phyloP scores from a whole-genome alignment of 2,113 vertebrate genomes.

The Clarias batrachus region DNA sequence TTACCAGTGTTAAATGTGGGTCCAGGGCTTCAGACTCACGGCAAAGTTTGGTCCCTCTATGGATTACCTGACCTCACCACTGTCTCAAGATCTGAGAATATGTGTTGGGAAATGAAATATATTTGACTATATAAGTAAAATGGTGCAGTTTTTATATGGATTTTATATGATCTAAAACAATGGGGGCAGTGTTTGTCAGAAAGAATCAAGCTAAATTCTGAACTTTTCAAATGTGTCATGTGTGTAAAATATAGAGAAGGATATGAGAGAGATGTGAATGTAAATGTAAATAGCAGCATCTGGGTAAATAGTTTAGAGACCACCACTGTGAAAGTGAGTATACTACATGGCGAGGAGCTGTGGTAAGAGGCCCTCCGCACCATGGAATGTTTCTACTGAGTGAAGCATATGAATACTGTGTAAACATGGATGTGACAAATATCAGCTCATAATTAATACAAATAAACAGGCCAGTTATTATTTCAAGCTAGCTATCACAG shows the following conservation, averaged over 20 bases:
- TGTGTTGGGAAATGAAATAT: too few species aligned
- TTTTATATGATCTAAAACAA: background rate
- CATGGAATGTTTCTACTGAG: constrained; percentile 36
- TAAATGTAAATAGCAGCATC: background rate
- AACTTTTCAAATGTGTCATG: background rate
- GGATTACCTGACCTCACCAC: background rate
- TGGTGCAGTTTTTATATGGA: background rate
- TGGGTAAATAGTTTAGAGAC: constrained; percentile 4
- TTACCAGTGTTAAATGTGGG: background rate
- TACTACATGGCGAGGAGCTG: constrained; percentile 40
- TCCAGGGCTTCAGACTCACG: background rate
- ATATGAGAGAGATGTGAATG: background rate
- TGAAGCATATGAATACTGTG: background rate
- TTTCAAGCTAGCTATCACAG: constrained; percentile 21
- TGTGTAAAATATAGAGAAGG: background rate
- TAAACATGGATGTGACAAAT: constrained; percentile 38
- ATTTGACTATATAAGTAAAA: background rate
- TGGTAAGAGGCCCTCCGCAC: constrained; percentile 44
- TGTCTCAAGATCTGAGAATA: background rate
- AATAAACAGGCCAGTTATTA: constrained; percentile 16
- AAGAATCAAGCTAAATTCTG: background rate
- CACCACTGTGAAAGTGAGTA: constrained; percentile 40
- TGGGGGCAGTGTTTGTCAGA: background rate
- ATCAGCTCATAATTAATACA: constrained; percentile 35
- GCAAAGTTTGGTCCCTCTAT: background rate